These are phyloP conservation scores for Eubasilissa splendida DNA, from an alignment of 2,888 invertebrate species.

Conservation along the genomic window DNA sequence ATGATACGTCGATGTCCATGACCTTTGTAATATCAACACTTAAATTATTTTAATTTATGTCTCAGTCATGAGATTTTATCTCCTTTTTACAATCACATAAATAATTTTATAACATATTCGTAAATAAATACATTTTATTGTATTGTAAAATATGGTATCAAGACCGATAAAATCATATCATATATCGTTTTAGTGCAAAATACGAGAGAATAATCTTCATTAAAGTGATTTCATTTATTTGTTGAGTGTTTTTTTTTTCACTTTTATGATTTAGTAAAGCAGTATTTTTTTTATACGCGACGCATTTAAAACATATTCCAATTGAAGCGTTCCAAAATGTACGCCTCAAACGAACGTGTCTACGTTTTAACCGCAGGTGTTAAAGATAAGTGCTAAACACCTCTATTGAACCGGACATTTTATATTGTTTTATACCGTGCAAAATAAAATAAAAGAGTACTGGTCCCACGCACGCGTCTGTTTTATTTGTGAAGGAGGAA, in stretches of 20 bases:
- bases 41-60: conserved; percentile 8
- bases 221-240: too few relatives aligned
- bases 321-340: neutral
- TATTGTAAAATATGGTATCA: too few relatives aligned
- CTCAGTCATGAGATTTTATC: neutral
- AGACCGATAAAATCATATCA: too few relatives aligned
- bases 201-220: too few relatives aligned
- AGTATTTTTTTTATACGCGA: too few relatives aligned
- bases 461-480: too few relatives aligned
- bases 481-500: too few relatives aligned
- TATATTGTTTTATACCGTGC: neutral
- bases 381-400: conserved; percentile 5
- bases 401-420: neutral
- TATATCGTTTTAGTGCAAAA: too few relatives aligned
- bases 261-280: too few relatives aligned
- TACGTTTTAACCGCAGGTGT: neutral
- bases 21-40: neutral
- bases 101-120: neutral
- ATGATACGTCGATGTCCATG: neutral
- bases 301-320: neutral
- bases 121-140: too few relatives aligned
- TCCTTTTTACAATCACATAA: neutral
- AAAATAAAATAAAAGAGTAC: too few relatives aligned
- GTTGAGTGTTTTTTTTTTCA: too few relatives aligned
- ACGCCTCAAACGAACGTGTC: neutral